Conservation (phyloP, 1,140 invertebrate species). For the Drosophila seguyi region DNA sequence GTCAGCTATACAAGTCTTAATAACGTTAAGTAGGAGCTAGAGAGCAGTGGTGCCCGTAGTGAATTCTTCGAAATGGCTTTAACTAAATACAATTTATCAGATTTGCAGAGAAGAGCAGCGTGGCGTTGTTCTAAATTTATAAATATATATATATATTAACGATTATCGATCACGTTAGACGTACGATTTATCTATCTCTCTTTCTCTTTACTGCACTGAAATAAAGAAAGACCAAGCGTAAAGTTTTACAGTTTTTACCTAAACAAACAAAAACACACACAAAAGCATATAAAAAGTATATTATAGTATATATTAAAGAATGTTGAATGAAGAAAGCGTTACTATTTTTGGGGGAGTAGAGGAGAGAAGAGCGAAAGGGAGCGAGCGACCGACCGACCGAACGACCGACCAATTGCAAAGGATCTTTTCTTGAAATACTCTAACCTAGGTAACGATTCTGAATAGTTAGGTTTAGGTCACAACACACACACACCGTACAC, state of each 20-base stretch:
- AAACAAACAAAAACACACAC: constrained; percentile 21
- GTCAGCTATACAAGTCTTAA: constrained; percentile 48
- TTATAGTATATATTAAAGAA: constrained; percentile 25
- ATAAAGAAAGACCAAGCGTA: constrained; percentile 47
- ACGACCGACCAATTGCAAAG: constrained; percentile 79
- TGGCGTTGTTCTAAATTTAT: constrained; percentile 23
- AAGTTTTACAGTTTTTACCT: constrained; percentile 43
- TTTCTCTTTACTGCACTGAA: constrained; percentile 18
- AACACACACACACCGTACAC: constrained; percentile 16
- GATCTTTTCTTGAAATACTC: constrained; percentile 51
- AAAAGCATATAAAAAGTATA: constrained; percentile 16
- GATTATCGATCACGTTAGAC: constrained; percentile 28
- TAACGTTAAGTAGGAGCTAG: constrained; percentile 35
- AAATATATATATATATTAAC: constrained; percentile 16
- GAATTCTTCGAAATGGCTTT: constrained; percentile 83
- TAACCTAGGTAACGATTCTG: constrained; percentile 29
- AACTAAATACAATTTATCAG: constrained; percentile 74
- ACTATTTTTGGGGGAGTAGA: constrained; percentile 22
- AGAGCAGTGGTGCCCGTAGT: constrained; percentile 66
- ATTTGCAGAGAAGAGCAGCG: constrained; percentile 14
- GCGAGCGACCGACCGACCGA: constrained; percentile 84
- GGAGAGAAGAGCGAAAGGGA: constrained; percentile 27
- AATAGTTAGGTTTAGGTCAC: constrained; percentile 27
- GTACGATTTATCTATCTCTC: constrained; percentile 42
- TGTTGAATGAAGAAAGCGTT: constrained; percentile 31